Conservation (phyloP, 2,797 vertebrate species). For the Myotis vivesi region DNA sequence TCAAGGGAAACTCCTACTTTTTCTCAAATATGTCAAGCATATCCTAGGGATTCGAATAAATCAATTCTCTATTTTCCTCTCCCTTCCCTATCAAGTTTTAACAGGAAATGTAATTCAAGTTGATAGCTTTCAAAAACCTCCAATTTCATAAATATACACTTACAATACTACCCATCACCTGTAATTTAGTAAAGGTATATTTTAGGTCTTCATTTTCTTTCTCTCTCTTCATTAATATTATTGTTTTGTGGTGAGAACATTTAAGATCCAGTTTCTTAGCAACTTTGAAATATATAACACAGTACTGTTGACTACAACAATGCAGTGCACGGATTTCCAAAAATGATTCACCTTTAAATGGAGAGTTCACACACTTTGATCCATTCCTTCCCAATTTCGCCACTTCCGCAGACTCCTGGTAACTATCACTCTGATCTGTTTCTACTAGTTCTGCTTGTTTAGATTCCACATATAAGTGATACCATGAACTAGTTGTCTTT, state of each 20-base stretch:
- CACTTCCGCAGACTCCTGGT: not conserved
- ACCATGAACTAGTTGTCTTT: not conserved
- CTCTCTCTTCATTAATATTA: not conserved
- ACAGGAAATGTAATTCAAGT: not conserved
- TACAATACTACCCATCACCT: not conserved
- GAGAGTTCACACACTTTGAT: not conserved
- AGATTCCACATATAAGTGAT: not conserved
- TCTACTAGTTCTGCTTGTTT: not conserved
- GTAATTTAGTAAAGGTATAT: not conserved
- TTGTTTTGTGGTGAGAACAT: not conserved
- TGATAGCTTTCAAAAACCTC: not conserved
- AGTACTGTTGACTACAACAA: not conserved
- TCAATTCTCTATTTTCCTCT: not conserved
- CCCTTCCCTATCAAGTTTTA: not conserved
- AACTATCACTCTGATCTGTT: not conserved
- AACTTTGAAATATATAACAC: not conserved
- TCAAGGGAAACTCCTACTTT: not conserved
- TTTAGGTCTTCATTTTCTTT: not conserved
- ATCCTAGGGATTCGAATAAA: not conserved
- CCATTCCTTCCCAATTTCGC: not conserved
- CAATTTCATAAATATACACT: not conserved
- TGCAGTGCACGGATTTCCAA: not conserved
- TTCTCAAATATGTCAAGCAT: not conserved
- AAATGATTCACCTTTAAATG: not conserved
- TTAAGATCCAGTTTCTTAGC: not conserved